phyloP scores from a whole-genome alignment of 2,888 invertebrate genomes.

The Lapara coniferarum region DNA sequence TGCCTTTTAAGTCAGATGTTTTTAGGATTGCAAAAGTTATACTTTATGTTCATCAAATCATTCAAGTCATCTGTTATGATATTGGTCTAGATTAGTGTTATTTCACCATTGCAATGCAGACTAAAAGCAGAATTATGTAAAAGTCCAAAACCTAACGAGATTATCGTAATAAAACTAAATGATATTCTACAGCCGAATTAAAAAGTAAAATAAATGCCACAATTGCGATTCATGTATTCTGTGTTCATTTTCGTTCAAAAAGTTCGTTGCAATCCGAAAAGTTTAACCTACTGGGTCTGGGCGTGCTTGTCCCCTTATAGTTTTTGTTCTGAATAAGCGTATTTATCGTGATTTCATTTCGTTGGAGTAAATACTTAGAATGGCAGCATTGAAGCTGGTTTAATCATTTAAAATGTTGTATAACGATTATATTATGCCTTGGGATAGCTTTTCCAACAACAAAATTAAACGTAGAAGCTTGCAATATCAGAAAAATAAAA shows the following conservation, averaged over 20 bases:
- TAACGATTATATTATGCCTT: too few species aligned
- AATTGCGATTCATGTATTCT: neutral
- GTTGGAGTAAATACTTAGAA: neutral
- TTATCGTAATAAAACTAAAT: too few species aligned
- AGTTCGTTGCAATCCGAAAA: slow-evolving; percentile 33
- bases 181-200: neutral
- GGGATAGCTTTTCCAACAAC: too few species aligned
- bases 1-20: neutral
- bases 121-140: too few species aligned
- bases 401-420: too few species aligned
- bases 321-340: neutral
- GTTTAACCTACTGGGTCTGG: slow-evolving; percentile 37
- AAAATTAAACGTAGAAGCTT: too few species aligned
- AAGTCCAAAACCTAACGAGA: too few species aligned
- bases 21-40: neutral
- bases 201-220: neutral
- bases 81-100: too few species aligned
- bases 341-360: neutral
- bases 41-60: neutral
- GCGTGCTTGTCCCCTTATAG: slow-evolving; percentile 26
- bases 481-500: too few species aligned
- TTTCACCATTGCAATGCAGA: too few species aligned
- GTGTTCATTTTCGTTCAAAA: slow-evolving; percentile 11
- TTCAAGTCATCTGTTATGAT: too few species aligned
- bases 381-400: neutral